These are phyloP conservation scores for Platyura marginata DNA, from an alignment of 1,140 invertebrate species.

Conservation along the genomic window DNA sequence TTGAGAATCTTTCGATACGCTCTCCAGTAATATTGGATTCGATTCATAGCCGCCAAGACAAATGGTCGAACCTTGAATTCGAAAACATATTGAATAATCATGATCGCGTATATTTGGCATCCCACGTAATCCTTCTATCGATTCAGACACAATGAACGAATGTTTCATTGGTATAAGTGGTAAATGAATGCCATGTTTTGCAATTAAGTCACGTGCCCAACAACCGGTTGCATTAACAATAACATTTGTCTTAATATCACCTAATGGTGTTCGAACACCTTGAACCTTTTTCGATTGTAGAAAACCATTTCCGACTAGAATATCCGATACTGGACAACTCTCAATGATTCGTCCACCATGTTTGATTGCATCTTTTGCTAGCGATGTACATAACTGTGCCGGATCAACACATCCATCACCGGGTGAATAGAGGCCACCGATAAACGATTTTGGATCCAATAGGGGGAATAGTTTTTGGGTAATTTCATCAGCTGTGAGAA, in stretches of 20 bases:
- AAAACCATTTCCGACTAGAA: constrained; percentile 26
- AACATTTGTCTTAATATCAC: constrained; percentile 39
- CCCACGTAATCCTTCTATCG: constrained; percentile 47
- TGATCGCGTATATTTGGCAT: constrained; percentile 71
- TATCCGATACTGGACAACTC: constrained; percentile 48
- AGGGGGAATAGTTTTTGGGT: constrained; percentile 62
- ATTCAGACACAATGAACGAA: constrained; percentile 67
- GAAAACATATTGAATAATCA: constrained; percentile 65
- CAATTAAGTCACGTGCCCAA: constrained; percentile 57
- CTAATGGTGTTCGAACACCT: constrained; percentile 49
- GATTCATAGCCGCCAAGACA: constrained; percentile 73
- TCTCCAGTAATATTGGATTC: constrained; percentile 64
- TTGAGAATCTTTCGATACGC: constrained; percentile 54
- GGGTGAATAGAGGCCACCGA: constrained; percentile 60
- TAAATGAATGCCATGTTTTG: constrained; percentile 48
- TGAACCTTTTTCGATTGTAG: constrained; percentile 41
- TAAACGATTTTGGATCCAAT: constrained; percentile 49
- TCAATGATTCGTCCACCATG: constrained; percentile 56
- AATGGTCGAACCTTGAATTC: constrained; percentile 63
- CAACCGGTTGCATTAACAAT: constrained; percentile 57
- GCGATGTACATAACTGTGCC: constrained; percentile 52
- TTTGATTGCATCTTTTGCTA: constrained; percentile 46
- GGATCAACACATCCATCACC: constrained; percentile 70
- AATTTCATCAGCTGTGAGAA: constrained; percentile 50
- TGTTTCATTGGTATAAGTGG: constrained; percentile 73